Base-by-base conservation (phyloP, 2,797 vertebrate genomes). In the Cephalopachus bancanus region DNA sequence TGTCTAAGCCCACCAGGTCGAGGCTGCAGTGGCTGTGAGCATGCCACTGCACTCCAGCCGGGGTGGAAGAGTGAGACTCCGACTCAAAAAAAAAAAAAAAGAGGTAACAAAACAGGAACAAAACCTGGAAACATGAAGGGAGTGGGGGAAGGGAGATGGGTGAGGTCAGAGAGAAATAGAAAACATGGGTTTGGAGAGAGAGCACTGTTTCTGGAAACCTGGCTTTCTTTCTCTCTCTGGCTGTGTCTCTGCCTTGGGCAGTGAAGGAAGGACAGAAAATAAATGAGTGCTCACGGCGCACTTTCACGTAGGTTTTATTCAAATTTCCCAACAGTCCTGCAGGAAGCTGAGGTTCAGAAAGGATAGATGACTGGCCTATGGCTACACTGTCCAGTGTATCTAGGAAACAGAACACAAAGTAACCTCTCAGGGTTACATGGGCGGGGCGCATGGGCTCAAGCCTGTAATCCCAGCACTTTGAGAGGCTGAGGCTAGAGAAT, bases 311-410 rank as follows among this genome's bases (percentile, higher is more conserved):
- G 79, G 44, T 76, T 96, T 91, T 44, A 91, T 24, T 53, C 28
- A 53, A 51, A 79, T 71, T 91, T 86, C 28, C 37, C 74, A 69
- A 80, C 8, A 76, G 57, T 67, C 24, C n/a, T 76, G 10, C 30
- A 83, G 64, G 51, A 88, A 93, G 57, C 80, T 33, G 37, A 91
- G 75, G 60, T 22, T 94, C 44, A 44, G 80, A 89, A 72, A 74
- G 30, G 69, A 59, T 24, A 67, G 83, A 37, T n/a, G 7, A 33
- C 30, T 20, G 76, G 22, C 71, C 67, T 86, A 26, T 3, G 64
- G 80, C 80, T 72, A 88, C 71, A 62, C 55, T 92, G 60, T 49
- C 44, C 67, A 20, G 33, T 17, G 15, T 67, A 87, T 28, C 19
- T 62, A 67, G 92, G 85, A 87, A 84, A 83, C 83, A 64, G 17